phyloP scores from a whole-genome alignment of 2,797 vertebrate species.

The Ispidina picta region DNA sequence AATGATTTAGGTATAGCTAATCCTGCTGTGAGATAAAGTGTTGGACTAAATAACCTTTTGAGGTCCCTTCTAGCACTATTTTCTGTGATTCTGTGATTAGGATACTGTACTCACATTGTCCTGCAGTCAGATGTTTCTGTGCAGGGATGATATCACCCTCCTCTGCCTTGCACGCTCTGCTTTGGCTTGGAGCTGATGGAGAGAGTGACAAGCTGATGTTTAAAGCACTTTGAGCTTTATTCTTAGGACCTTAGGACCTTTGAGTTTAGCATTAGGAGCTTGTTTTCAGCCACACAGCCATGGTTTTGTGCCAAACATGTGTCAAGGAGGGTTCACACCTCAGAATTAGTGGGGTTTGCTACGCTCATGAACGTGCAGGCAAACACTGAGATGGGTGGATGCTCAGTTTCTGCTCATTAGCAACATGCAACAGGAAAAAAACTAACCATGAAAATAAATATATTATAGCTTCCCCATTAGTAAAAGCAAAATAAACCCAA shows the following conservation, averaged over 20 bases:
- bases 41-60: constrained; percentile 62
- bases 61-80: constrained; percentile 47
- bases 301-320: neutral
- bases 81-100: constrained; percentile 32
- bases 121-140: neutral
- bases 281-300: neutral
- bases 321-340: neutral
- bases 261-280: neutral
- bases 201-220: neutral
- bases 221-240: neutral
- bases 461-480: neutral
- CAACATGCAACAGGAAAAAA: neutral
- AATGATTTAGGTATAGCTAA: constrained; percentile 66
- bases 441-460: neutral
- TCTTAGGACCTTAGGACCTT: neutral
- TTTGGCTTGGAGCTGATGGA: neutral
- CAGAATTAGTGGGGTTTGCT: neutral
- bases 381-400: neutral
- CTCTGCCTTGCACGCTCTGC: neutral
- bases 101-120: neutral
- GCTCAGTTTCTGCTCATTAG: neutral
- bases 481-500: constrained; percentile 18
- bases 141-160: neutral
- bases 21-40: constrained; percentile 60
- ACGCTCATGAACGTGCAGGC: neutral